Conservation (phyloP, 2,888 invertebrate genomes). For the Stegana nigrithorax region DNA sequence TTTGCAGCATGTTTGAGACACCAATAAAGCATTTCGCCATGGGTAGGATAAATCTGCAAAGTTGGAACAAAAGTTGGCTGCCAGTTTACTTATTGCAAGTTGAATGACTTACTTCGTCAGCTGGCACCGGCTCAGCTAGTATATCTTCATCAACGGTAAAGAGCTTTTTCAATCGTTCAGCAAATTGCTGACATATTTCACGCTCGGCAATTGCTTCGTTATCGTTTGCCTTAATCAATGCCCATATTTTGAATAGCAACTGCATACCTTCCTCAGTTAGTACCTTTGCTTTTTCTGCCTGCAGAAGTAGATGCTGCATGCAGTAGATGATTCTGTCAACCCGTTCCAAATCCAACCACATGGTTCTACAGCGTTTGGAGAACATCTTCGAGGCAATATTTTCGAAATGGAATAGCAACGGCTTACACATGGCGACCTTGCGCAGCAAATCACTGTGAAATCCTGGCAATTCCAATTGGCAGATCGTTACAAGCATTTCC, state of each 20-base stretch:
- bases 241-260: slow-evolving; percentile 37
- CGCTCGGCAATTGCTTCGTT: slow-evolving; percentile 28
- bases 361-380: slow-evolving; percentile 60
- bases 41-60: slow-evolving; percentile 70
- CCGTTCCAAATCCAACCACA: slow-evolving; percentile 38
- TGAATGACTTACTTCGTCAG: slow-evolving; percentile 5
- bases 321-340: slow-evolving; percentile 38
- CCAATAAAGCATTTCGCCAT: slow-evolving; percentile 65
- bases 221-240: slow-evolving; percentile 28
- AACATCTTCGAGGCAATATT: slow-evolving; percentile 54
- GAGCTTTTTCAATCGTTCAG: slow-evolving; percentile 20
- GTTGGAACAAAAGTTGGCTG: neutral
- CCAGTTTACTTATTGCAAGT: neutral
- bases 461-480: slow-evolving; percentile 50
- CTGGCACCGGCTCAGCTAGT: slow-evolving; percentile 11
- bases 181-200: slow-evolving; percentile 27
- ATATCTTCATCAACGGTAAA: slow-evolving; percentile 28
- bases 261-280: slow-evolving; percentile 24
- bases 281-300: slow-evolving; percentile 30
- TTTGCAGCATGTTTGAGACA: slow-evolving; percentile 64
- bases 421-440: slow-evolving; percentile 34
- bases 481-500: slow-evolving; percentile 41
- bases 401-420: slow-evolving; percentile 42
- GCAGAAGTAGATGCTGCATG: slow-evolving; percentile 39
- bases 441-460: slow-evolving; percentile 42